Conservation (phyloP, 2,888 invertebrate genomes). For the Alsophila aescularia region DNA sequence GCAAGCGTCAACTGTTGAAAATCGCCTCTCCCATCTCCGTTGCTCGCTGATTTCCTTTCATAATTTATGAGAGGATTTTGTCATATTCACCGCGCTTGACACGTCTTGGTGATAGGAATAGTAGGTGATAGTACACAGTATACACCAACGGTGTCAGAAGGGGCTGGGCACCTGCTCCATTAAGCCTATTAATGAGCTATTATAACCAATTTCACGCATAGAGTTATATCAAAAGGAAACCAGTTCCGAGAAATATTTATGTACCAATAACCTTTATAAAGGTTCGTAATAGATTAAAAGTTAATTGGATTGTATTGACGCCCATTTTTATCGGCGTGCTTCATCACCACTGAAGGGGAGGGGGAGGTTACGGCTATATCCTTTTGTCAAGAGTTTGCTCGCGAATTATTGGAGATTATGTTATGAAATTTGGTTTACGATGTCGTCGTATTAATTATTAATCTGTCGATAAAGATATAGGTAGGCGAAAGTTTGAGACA, state of each 20-base stretch:
- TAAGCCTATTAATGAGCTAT: background rate
- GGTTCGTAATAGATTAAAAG: constrained; percentile 38
- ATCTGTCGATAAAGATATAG: no score
- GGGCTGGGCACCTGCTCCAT: no score
- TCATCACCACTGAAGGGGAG: constrained; percentile 15
- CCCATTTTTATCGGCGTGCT: constrained; percentile 32
- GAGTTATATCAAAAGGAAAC: constrained; percentile 6
- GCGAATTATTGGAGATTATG: constrained; percentile 14
- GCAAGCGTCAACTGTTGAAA: no score
- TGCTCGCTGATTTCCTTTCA: no score
- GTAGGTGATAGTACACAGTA: no score
- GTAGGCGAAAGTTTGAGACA: no score
- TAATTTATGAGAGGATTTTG: no score
- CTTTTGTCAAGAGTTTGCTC: constrained; percentile 19
- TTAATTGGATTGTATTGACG: constrained; percentile 38
- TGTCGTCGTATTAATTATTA: constrained; percentile 17
- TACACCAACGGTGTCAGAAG: no score
- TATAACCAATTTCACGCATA: background rate
- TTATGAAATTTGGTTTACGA: constrained; percentile 6
- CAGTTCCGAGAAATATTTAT: constrained; percentile 7
- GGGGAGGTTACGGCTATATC: constrained; percentile 19
- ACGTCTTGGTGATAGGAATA: no score
- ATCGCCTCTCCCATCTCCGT: no score
- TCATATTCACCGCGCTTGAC: no score
- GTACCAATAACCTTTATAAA: constrained; percentile 33